Percentiles rank a stretch among this genome's conserved stretches.
Evolutionary conservation across 2,113 vertebrate species (phyloP).

Genomic region (Catagonus wagneri): DNA sequence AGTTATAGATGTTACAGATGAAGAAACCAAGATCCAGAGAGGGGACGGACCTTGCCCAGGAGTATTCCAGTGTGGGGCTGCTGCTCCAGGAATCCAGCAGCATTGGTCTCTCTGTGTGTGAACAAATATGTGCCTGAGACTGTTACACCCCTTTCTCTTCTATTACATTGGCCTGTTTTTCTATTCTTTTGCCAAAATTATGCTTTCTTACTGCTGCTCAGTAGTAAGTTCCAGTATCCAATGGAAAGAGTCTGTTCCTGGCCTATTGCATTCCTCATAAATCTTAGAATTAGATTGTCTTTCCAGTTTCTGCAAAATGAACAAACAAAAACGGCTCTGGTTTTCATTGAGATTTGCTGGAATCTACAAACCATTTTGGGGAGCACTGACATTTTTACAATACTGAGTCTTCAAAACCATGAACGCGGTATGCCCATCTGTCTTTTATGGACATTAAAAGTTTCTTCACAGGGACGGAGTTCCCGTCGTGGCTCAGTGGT

Average conservation of each 20-base stretch:
- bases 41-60: not conserved
- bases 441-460: not conserved
- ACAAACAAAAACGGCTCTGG: not conserved
- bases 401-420: slow-evolving; percentile 24
- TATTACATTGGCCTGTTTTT: not conserved
- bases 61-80: not conserved
- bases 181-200: not conserved
- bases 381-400: not conserved
- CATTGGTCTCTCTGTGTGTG: not conserved
- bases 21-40: not conserved
- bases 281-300: slow-evolving; percentile 10
- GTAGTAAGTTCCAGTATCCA: not conserved
- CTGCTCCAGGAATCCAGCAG: not conserved
- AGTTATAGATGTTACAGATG: not conserved
- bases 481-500: no score
- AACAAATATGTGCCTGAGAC: not conserved
- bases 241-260: not conserved
- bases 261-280: not conserved
- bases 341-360: not conserved
- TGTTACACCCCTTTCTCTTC: not conserved
- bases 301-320: not conserved
- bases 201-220: not conserved
- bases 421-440: not conserved
- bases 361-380: not conserved
- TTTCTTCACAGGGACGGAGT: not conserved